phyloP scores from a whole-genome alignment of 2,797 vertebrate species.

The Lemur catta region DNA sequence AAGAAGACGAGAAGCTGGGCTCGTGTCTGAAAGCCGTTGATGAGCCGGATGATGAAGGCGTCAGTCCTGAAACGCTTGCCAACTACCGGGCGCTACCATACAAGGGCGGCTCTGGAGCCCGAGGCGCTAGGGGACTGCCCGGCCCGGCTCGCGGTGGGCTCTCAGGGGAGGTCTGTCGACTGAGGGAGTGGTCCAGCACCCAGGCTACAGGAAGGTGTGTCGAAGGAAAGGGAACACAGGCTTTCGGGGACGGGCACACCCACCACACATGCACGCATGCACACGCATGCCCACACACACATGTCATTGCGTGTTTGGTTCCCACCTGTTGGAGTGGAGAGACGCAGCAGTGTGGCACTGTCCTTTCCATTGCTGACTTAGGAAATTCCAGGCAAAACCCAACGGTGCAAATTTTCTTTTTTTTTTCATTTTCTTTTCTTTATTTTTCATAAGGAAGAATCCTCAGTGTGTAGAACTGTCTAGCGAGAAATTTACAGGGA shows the following conservation, averaged over 20 bases:
- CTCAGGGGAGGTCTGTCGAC: not conserved
- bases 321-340: not conserved
- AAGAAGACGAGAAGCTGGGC: not conserved
- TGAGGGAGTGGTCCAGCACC: accelerated
- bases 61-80: not conserved
- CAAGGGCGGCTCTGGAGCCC: not conserved
- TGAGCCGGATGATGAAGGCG: not conserved
- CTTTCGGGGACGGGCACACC: too few relatives aligned
- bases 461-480: constrained; percentile 51
- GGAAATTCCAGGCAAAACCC: constrained; percentile 30
- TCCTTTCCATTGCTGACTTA: not conserved
- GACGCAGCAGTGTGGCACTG: not conserved
- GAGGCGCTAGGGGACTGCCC: not conserved
- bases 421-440: not conserved
- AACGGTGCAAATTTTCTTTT: not conserved
- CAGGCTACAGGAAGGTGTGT: not conserved
- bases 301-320: not conserved
- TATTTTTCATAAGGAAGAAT: constrained; percentile 24
- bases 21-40: not conserved
- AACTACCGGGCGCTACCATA: not conserved
- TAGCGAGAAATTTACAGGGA: constrained; percentile 62
- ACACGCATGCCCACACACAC: too few relatives aligned
- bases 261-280: too few relatives aligned
- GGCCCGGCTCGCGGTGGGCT: not conserved
- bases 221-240: not conserved